These are phyloP conservation scores for Isotomurus palustris DNA, from an alignment of 2,888 invertebrate species.

Conservation along the genomic window DNA sequence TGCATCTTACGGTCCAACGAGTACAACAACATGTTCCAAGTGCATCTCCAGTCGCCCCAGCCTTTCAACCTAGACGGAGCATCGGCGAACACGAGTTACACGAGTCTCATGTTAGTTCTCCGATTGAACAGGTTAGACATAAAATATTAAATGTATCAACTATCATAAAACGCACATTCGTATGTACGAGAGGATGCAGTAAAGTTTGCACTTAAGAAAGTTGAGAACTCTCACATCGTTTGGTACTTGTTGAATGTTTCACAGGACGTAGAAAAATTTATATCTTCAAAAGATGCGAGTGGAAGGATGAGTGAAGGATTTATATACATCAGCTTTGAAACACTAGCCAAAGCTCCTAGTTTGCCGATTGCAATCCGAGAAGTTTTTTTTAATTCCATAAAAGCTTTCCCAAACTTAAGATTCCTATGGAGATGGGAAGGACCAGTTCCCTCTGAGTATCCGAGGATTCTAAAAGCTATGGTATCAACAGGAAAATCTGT, in stretches of 20 bases:
- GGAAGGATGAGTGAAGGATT: constrained; percentile 24
- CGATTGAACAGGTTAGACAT: no score
- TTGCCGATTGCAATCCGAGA: constrained; percentile 12
- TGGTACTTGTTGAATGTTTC: no score
- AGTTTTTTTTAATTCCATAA: constrained; percentile 30
- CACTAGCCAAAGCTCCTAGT: constrained; percentile 26
- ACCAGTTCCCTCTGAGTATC: constrained; percentile 45
- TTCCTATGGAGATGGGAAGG: constrained; percentile 40
- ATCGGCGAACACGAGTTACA: not conserved
- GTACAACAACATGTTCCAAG: no score
- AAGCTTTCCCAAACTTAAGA: constrained; percentile 22
- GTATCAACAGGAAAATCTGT: constrained; percentile 31
- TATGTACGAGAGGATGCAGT: no score
- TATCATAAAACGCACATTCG: no score
- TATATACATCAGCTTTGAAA: constrained; percentile 32
- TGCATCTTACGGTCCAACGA: not conserved
- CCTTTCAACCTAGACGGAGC: no score
- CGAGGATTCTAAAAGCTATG: constrained; percentile 45
- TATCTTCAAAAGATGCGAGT: not conserved
- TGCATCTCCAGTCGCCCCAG: no score
- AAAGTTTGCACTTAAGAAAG: no score
- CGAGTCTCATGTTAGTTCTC: no score
- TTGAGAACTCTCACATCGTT: no score
- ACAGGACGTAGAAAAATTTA: constrained; percentile 27
- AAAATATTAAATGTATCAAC: no score